Evolutionary conservation across 1,140 invertebrate genomes (phyloP).

Genomic region (Bradynema listronoti): DNA sequence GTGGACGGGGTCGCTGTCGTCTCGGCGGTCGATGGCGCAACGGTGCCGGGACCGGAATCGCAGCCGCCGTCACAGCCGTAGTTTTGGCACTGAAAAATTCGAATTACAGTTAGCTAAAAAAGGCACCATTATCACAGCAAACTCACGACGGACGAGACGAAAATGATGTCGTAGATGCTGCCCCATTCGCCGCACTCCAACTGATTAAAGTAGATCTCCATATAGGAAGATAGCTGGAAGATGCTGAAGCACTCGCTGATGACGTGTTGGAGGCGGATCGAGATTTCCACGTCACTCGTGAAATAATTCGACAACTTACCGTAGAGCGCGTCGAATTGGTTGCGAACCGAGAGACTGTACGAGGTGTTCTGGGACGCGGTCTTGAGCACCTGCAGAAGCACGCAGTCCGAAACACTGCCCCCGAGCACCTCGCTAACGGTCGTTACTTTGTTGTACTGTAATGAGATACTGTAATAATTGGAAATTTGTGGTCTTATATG

Average conservation of each 20-base stretch:
- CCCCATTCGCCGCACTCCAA: neutral
- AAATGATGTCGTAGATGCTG: neutral
- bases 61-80: neutral
- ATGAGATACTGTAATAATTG: neutral
- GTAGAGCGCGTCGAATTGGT: constrained; percentile 9
- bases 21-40: neutral
- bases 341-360: constrained; percentile 11
- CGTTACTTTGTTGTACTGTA: neutral
- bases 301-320: neutral
- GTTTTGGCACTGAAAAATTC: neutral
- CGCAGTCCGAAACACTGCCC: neutral
- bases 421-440: neutral
- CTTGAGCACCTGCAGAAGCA: constrained; percentile 5
- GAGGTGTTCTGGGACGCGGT: constrained; percentile 6
- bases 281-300: neutral
- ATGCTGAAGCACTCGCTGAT: neutral
- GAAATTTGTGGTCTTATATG: neutral
- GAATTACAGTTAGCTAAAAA: neutral
- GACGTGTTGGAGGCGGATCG: neutral
- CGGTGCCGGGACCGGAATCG: neutral
- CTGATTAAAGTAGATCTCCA: neutral
- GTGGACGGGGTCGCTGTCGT: neutral
- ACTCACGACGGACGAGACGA: neutral
- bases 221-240: neutral
- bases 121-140: neutral